Evolutionary conservation across 1,140 invertebrate species (phyloP).

Genomic region (Ostrea denselamellosa): DNA sequence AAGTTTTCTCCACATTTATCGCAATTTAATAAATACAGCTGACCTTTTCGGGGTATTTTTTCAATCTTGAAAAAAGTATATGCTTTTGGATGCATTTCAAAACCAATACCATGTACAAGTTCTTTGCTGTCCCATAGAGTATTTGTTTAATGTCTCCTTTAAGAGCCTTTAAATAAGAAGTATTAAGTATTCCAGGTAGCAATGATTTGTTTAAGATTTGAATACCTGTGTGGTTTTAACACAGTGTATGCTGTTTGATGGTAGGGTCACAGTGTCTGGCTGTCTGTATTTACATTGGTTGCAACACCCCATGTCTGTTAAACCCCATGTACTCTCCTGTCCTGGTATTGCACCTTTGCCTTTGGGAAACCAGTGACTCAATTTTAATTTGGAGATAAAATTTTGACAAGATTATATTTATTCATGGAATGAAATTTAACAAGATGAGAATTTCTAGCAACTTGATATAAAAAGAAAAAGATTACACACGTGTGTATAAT

Average conservation of each 20-base stretch:
- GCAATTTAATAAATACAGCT: constrained; percentile 31
- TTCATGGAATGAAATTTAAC: not conserved
- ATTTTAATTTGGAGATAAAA: not conserved
- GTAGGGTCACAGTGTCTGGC: constrained; percentile 21
- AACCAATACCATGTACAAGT: constrained; percentile 35
- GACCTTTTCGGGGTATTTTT: constrained; percentile 4
- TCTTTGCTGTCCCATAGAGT: constrained; percentile 28
- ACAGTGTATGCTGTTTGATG: constrained; percentile 18
- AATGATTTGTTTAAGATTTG: constrained; percentile 37
- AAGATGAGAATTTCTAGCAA: not conserved
- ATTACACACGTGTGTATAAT: too few relatives aligned
- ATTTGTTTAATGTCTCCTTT: constrained; percentile 22
- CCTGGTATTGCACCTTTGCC: constrained; percentile 3
- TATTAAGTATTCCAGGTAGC: constrained; percentile 37
- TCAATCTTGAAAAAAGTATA: not conserved
- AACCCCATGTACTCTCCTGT: constrained; percentile 1
- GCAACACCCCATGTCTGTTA: constrained; percentile 27
- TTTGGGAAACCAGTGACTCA: constrained; percentile 28
- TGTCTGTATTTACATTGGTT: constrained; percentile 38
- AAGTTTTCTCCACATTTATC: constrained; percentile 24
- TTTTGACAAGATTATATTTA: constrained; percentile 23
- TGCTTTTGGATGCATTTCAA: constrained; percentile 23
- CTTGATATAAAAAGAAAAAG: not conserved
- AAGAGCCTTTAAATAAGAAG: constrained; percentile 25
- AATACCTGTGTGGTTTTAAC: constrained; percentile 39